Evolutionary conservation across 2,113 vertebrate genomes (phyloP).

Genomic region (Leptobrachium ailaonicum): DNA sequence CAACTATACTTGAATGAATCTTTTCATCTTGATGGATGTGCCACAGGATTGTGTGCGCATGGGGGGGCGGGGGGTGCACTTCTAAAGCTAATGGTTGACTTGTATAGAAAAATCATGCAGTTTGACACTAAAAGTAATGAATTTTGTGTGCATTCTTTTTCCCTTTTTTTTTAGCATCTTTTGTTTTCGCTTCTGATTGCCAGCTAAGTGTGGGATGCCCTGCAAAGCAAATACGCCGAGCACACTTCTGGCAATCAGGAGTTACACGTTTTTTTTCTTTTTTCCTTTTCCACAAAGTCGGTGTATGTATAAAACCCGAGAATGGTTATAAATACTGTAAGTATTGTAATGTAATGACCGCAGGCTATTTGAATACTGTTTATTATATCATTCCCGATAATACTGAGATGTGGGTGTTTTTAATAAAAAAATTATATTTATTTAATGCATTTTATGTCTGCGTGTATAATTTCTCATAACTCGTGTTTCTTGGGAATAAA

Average conservation of each 20-base stretch:
- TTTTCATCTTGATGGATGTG: constrained; percentile 82
- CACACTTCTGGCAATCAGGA: not conserved
- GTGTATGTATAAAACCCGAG: constrained; percentile 83
- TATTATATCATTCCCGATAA: constrained; percentile 99
- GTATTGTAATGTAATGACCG: constrained; percentile 99
- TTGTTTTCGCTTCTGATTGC: constrained; percentile 55
- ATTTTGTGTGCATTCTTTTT: constrained; percentile 79
- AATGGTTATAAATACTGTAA: constrained; percentile 97
- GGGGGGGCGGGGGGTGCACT: constrained; percentile 63
- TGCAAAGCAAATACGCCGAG: not conserved
- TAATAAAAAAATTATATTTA: constrained; percentile 99
- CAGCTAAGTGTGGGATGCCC: not conserved
- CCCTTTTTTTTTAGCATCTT: constrained; percentile 69
- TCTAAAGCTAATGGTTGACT: constrained; percentile 84
- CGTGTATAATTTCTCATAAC: constrained; percentile 46
- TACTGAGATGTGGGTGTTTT: constrained; percentile 98
- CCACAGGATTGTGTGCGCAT: constrained; percentile 74
- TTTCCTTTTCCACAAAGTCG: constrained; percentile 78
- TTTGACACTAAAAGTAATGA: constrained; percentile 91
- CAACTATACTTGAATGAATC: constrained; percentile 95
- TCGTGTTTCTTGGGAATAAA: not conserved
- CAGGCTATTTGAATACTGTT: constrained; percentile 99
- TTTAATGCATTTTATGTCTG: constrained; percentile 84
- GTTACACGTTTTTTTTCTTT: constrained; percentile 21
- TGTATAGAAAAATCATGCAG: constrained; percentile 78